Conservation (phyloP, 1,140 invertebrate genomes). For the Drosophila arawakana region DNA sequence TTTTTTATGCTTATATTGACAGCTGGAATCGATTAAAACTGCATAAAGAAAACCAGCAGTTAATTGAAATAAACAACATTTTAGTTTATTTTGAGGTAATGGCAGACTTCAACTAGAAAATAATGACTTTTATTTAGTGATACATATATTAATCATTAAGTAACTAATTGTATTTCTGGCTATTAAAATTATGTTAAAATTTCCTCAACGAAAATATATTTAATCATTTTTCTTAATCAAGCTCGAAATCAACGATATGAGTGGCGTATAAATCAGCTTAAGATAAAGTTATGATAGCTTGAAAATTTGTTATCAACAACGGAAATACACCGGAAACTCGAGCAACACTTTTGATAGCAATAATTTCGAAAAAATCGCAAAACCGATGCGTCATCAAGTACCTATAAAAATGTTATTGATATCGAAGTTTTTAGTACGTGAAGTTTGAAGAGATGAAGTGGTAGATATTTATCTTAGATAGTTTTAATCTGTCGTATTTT, state of each 20-base stretch:
- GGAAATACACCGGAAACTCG: neutral
- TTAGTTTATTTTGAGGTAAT: no score
- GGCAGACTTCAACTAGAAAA: no score
- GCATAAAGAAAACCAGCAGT: neutral
- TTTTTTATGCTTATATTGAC: constrained; percentile 13
- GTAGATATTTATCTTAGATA: neutral
- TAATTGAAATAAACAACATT: constrained; percentile 3
- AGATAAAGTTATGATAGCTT: no score
- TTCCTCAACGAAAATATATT: no score
- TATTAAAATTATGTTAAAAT: no score
- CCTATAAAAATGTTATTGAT: neutral
- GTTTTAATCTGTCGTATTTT: neutral
- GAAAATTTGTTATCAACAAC: neutral
- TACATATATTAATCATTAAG: no score
- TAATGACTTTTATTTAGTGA: no score
- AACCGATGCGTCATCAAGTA: constrained; percentile 1
- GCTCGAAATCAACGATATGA: no score
- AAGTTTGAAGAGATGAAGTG: neutral
- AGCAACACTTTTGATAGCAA: neutral
- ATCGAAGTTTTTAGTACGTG: neutral
- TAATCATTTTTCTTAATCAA: no score
- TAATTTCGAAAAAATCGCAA: neutral
- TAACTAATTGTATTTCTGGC: no score
- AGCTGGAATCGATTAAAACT: constrained; percentile 9
- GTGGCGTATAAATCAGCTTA: no score